A percentile compares a stretch with the other conserved stretches of the same genome.
Conservation (phyloP, 2,797 vertebrate genomes). For the Iguana delicatissima region DNA sequence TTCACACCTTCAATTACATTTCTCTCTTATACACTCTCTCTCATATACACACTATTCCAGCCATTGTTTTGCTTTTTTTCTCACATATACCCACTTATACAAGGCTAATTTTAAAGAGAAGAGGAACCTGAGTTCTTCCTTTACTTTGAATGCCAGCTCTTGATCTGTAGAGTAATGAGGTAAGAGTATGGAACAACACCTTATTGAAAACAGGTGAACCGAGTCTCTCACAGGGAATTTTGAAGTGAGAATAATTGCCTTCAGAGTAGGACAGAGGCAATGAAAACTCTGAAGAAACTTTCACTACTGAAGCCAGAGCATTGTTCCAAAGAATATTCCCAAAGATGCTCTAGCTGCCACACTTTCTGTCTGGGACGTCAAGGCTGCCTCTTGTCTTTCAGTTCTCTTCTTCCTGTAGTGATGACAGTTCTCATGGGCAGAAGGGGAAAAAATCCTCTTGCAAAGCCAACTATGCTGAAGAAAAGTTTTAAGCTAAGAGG, state of each 20-base stretch:
- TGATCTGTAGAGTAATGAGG: too few species aligned
- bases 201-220: too few species aligned
- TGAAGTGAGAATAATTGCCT: not conserved
- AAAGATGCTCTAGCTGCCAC: not conserved
- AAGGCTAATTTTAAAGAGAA: too few species aligned
- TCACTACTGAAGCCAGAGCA: not conserved
- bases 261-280: not conserved
- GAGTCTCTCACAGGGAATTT: too few species aligned
- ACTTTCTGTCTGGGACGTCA: not conserved
- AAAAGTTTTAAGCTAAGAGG: not conserved
- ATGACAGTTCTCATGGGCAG: not conserved
- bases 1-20: not conserved
- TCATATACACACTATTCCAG: not conserved
- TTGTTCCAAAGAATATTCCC: not conserved
- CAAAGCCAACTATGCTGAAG: not conserved
- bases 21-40: not conserved
- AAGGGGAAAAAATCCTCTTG: not conserved
- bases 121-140: too few species aligned
- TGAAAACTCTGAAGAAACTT: not conserved
- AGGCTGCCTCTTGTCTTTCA: not conserved
- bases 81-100: too few species aligned
- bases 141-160: too few species aligned
- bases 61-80: not conserved
- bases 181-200: too few species aligned
- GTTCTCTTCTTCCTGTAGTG: not conserved